Evolutionary conservation across 2,113 vertebrate species (phyloP), one percentile per base, ranked within the genome.

Genomic region (Aphyosemion australe): DNA sequence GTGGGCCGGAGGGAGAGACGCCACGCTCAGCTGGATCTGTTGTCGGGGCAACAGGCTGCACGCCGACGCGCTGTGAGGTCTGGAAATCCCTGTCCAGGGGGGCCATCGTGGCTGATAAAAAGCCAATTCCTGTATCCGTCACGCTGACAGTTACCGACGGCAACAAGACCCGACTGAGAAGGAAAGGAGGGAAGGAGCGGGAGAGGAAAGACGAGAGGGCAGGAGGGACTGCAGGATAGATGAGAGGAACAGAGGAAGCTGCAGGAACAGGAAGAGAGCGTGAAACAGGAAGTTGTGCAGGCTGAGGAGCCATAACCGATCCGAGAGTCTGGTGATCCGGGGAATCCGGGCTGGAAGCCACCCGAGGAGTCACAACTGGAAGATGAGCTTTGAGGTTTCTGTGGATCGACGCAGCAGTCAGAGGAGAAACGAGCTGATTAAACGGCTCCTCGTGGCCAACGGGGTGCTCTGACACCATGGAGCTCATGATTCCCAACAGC

Each of bases 61-160:
- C 46, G n/a, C 51, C 19, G 50, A 67, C n/a, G 20, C 11, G 43
- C 26, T 32, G 66, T 14, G 32, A 14, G 12, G 72, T 37, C 39
- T 60, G 72, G 46, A 67, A 59, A 18, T 47, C 54, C 39, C 39
- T 48, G 54, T 69, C 13, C 65, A 12, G 51, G 53, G 42, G 60
- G 19, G 39, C 43, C 21, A 59, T 57, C 42, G 80, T 51, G 43
- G 79, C 58, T 6, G n/a, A 74, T n/a, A 73, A 57, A 15, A 70
- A 37, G 31, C 21, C 72, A 54, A 48, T 19, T 46, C 48, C 61
- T 43, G 62, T 18, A 20, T 65, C 61, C 20, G 57, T 61, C 21
- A 39, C 2, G 18, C 21, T 60, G 59, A 60, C 61, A 48, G 61
- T 52, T 16, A 12, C 14, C 12, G 37, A 37, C 19, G 61, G 15